phyloP scores from a whole-genome alignment of 2,888 invertebrate genomes.

The Drosophila rubida region DNA sequence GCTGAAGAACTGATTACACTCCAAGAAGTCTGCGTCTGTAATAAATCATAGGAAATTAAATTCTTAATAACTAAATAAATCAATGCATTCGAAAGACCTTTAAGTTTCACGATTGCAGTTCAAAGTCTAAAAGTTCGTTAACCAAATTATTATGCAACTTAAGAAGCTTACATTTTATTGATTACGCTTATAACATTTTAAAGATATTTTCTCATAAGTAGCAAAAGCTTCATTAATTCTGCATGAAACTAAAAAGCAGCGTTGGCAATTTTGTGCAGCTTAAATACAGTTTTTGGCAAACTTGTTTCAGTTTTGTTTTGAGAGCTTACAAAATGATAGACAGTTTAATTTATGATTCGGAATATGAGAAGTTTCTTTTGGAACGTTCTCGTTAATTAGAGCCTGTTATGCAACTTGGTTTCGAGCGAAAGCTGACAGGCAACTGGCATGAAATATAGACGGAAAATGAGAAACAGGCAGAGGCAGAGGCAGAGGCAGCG shows the following conservation, averaged over 20 bases:
- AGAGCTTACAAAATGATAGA: conserved; percentile 26
- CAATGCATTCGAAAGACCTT: too few relatives aligned
- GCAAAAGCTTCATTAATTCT: background rate
- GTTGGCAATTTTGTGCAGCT: background rate
- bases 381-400: conserved; percentile 45
- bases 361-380: conserved; percentile 18
- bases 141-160: too few relatives aligned
- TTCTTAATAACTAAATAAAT: background rate
- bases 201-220: background rate
- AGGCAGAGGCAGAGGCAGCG: background rate
- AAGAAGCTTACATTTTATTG: too few relatives aligned
- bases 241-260: background rate
- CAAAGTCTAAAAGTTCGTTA: too few relatives aligned
- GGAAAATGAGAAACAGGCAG: background rate
- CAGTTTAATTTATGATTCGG: conserved; percentile 41
- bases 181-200: background rate
- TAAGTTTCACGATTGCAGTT: too few relatives aligned
- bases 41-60: background rate
- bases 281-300: background rate
- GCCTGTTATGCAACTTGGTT: conserved; percentile 31
- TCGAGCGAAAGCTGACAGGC: conserved; percentile 26
- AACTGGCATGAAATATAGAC: conserved; percentile 24
- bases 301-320: background rate
- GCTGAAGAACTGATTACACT: background rate
- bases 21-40: background rate